phyloP scores from a whole-genome alignment of 1,140 invertebrate genomes.

The Monomorium pharaonis region DNA sequence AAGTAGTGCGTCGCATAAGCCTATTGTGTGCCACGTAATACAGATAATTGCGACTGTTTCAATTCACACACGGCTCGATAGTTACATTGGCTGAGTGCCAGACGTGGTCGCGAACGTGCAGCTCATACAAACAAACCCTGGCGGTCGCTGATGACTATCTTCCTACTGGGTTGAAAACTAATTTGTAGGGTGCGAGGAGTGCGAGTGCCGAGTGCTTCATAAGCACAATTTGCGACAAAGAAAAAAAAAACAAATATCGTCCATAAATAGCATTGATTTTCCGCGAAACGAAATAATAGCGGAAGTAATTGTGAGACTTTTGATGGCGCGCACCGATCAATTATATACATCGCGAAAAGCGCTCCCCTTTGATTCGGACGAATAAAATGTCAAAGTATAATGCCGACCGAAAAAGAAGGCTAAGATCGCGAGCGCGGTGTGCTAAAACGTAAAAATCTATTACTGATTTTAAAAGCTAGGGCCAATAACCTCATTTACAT shows the following conservation, averaged over 20 bases:
- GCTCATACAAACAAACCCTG: conserved; percentile 34
- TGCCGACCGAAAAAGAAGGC: not conserved
- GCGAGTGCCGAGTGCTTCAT: not conserved
- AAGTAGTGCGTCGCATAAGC: conserved; percentile 12
- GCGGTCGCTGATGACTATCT: conserved; percentile 28
- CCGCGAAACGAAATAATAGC: not conserved
- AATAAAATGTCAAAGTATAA: not conserved
- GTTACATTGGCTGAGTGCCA: conserved; percentile 43
- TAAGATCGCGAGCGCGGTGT: not conserved
- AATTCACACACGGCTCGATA: conserved; percentile 42
- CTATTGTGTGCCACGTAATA: conserved; percentile 19
- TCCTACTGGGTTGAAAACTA: not conserved
- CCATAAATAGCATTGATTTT: not conserved
- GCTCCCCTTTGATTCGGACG: not conserved
- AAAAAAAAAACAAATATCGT: not conserved
- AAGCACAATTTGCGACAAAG: not conserved
- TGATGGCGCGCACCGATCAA: not conserved
- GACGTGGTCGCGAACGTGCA: conserved; percentile 16
- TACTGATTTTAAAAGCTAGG: conserved; percentile 38
- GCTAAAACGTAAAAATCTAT: conserved; percentile 53
- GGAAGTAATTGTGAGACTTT: not conserved
- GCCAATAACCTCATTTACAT: conserved; percentile 56
- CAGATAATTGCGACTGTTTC: conserved; percentile 49
- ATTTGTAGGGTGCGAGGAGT: conserved; percentile 9
- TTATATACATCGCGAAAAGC: not conserved